phyloP scores from a whole-genome alignment of 2,888 invertebrate species.

The Drosophila neoperkinsi region DNA sequence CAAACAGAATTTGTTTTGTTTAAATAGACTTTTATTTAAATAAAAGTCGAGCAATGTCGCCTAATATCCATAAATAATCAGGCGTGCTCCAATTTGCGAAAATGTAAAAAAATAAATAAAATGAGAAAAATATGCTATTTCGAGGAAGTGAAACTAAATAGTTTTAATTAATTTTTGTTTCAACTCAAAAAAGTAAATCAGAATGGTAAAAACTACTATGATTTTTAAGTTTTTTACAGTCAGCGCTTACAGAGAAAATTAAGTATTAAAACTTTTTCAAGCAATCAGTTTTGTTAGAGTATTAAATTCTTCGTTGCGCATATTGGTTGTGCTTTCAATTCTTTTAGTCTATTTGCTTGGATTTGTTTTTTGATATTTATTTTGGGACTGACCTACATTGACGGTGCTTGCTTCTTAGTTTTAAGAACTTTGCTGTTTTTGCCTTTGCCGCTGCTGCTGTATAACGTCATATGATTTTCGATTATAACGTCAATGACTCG shows the following conservation, averaged over 20 bases:
- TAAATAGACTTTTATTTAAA: too few species aligned
- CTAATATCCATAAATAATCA: neutral
- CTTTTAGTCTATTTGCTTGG: conserved; percentile 55
- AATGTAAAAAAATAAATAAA: neutral
- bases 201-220: neutral
- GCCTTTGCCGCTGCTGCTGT: conserved; percentile 15
- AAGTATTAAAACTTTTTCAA: neutral
- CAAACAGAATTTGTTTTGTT: too few species aligned
- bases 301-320: conserved; percentile 11
- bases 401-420: conserved; percentile 43
- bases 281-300: conserved; percentile 2
- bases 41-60: neutral
- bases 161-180: neutral
- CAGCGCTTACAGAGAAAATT: neutral
- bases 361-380: conserved; percentile 59
- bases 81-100: neutral
- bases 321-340: neutral
- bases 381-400: conserved; percentile 78
- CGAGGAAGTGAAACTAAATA: neutral
- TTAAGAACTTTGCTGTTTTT: conserved; percentile 33
- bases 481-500: conserved; percentile 70
- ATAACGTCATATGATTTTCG: conserved; percentile 70
- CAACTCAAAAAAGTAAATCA: neutral
- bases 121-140: neutral
- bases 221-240: too few species aligned